These are phyloP conservation scores for Pseudococcus viburni DNA, from an alignment of 2,888 invertebrate genomes.

Conservation along the genomic window DNA sequence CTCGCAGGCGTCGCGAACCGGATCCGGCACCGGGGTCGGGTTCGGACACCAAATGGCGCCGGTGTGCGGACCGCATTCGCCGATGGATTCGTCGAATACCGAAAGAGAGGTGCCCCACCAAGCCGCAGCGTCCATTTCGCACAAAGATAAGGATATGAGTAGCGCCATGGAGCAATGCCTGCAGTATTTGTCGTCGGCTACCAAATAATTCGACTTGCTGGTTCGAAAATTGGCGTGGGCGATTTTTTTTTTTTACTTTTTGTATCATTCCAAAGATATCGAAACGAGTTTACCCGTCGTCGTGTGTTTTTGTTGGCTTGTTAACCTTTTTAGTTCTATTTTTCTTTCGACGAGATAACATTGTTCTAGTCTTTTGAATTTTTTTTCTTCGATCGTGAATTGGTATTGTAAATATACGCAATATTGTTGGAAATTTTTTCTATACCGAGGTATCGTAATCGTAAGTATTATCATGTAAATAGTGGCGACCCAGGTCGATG, in stretches of 20 bases:
- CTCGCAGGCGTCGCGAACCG: conserved; percentile 37
- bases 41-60: conserved; percentile 4
- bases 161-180: conserved; percentile 67
- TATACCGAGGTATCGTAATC: background rate
- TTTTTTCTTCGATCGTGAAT: background rate
- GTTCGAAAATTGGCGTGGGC: background rate
- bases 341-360: background rate
- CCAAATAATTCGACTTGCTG: background rate
- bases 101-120: conserved; percentile 61
- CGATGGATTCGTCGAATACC: conserved; percentile 40
- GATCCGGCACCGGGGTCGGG: conserved; percentile 29
- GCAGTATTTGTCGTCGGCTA: conserved; percentile 65
- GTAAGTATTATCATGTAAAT: conserved; percentile 1
- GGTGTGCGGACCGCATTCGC: conserved; percentile 35
- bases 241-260: background rate
- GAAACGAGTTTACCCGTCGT: conserved; percentile 7
- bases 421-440: conserved; percentile 9
- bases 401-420: conserved; percentile 18
- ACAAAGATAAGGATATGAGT: conserved; percentile 65
- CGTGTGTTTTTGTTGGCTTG: background rate
- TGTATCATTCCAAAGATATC: conserved; percentile 57
- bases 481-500: background rate
- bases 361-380: conserved; percentile 43
- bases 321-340: background rate
- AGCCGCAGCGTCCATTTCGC: conserved; percentile 63